Conservation (phyloP, 2,113 vertebrate genomes). For the Nerophis lumbriciformis region DNA sequence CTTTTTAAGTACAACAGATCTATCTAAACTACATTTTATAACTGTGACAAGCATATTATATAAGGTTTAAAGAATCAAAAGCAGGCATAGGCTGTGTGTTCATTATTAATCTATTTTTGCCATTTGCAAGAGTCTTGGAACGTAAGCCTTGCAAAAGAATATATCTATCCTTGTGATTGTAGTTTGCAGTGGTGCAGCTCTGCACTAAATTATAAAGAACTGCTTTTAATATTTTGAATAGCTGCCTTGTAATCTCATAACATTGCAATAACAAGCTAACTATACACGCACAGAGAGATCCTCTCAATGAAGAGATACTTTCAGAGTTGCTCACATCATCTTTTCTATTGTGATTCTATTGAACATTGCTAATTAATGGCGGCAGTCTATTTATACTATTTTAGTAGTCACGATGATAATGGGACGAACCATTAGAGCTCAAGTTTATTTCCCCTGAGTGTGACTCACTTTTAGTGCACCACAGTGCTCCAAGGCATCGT, state of each 20-base stretch:
- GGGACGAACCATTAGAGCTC: constrained; percentile 3
- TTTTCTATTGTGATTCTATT: neutral
- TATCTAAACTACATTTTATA: too few relatives aligned
- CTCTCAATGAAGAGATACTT: neutral
- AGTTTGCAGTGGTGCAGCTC: neutral
- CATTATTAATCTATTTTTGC: too few relatives aligned
- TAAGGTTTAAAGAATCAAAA: too few relatives aligned
- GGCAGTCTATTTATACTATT: constrained; percentile 11
- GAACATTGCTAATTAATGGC: constrained; percentile 9
- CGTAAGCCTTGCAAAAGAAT: too few relatives aligned
- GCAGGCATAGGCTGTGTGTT: too few relatives aligned
- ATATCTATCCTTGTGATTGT: neutral
- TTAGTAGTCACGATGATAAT: constrained; percentile 10
- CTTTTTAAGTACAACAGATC: too few relatives aligned
- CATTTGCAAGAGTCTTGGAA: too few relatives aligned
- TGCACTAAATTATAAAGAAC: neutral
- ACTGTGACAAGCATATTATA: too few relatives aligned
- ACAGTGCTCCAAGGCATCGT: constrained; percentile 7
- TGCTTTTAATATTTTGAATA: constrained; percentile 10
- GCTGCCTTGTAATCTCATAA: constrained; percentile 42
- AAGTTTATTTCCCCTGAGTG: constrained; percentile 19
- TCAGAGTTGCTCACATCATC: neutral
- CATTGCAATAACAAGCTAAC: constrained; percentile 9
- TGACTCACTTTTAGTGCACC: constrained; percentile 11
- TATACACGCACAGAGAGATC: neutral